Conservation (phyloP, 64 coral and sea anemone species). For the Montipora capricornis region DNA sequence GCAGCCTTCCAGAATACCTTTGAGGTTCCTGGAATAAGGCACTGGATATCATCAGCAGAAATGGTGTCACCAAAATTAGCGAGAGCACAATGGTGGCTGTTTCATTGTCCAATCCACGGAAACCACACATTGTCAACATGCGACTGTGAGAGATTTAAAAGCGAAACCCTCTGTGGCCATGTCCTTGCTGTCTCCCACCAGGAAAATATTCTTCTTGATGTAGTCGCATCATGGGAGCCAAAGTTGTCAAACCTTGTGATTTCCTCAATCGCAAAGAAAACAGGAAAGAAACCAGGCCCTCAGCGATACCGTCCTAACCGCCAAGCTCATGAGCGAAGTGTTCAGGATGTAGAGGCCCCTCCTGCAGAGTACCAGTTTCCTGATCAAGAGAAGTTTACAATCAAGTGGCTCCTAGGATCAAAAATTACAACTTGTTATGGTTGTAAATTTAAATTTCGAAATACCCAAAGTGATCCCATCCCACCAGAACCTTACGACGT, state of each 20-base stretch:
- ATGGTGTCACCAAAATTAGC: constrained; percentile 12
- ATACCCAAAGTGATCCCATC: constrained; percentile 38
- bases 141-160: constrained; percentile 4
- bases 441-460: constrained; percentile 38
- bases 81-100: neutral
- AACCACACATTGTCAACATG: neutral
- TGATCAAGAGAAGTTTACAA: constrained; percentile 1
- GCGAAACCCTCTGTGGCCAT: constrained; percentile 30
- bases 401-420: constrained; percentile 37
- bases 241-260: constrained; percentile 11
- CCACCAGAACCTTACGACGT: constrained; percentile 52
- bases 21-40: neutral
- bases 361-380: constrained; percentile 22
- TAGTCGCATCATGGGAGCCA: constrained; percentile 23
- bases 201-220: constrained; percentile 17
- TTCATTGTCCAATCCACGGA: constrained; percentile 9
- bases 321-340: constrained; percentile 33
- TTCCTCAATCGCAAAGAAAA: constrained; percentile 35
- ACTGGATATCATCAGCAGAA: constrained; percentile 5
- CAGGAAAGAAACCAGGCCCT: constrained; percentile 63
- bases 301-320: constrained; percentile 53
- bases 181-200: neutral
- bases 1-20: neutral
- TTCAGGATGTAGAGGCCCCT: constrained; percentile 18
- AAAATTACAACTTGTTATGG: constrained; percentile 52